A percentile compares a stretch with the other conserved stretches of the same genome.
Conservation (phyloP, 92 coral and sea anemone genomes). For the Zoanthus sociatus region DNA sequence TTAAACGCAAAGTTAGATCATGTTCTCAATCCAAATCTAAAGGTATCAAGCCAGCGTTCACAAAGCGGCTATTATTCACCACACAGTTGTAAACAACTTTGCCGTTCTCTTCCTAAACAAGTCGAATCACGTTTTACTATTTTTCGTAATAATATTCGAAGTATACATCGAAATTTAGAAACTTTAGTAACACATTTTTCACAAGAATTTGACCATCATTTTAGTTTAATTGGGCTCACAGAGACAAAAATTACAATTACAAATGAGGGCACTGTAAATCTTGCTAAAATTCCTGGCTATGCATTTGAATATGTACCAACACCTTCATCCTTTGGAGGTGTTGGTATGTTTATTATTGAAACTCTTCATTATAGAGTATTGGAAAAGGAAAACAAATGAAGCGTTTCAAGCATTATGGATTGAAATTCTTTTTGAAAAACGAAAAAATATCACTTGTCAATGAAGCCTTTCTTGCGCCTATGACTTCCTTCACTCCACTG, state of each 20-base stretch:
- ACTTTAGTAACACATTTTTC: too few relatives aligned
- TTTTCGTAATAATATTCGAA: too few relatives aligned
- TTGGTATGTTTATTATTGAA: too few relatives aligned
- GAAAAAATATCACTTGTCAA: not conserved
- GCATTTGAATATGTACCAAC: too few relatives aligned
- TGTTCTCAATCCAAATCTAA: not conserved
- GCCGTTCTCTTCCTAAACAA: too few relatives aligned
- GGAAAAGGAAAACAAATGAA: not conserved
- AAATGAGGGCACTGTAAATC: not conserved
- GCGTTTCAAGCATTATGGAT: not conserved
- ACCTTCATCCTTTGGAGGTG: not conserved
- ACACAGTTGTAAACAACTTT: too few relatives aligned
- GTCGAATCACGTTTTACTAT: too few relatives aligned
- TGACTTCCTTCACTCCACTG: too few relatives aligned
- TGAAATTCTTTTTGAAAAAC: not conserved
- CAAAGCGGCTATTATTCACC: too few relatives aligned
- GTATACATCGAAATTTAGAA: too few relatives aligned
- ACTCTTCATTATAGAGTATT: not conserved
- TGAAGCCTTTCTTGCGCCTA: too few relatives aligned
- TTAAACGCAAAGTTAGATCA: not conserved
- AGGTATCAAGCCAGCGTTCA: not conserved
- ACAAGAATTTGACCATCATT: not conserved
- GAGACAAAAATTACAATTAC: not conserved
- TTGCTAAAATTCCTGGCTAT: not conserved
- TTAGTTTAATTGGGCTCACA: not conserved